Percentiles rank a stretch among this genome's conserved stretches.
Evolutionary conservation across 2,113 vertebrate species (phyloP).

Genomic region (Phyllostomus discolor): DNA sequence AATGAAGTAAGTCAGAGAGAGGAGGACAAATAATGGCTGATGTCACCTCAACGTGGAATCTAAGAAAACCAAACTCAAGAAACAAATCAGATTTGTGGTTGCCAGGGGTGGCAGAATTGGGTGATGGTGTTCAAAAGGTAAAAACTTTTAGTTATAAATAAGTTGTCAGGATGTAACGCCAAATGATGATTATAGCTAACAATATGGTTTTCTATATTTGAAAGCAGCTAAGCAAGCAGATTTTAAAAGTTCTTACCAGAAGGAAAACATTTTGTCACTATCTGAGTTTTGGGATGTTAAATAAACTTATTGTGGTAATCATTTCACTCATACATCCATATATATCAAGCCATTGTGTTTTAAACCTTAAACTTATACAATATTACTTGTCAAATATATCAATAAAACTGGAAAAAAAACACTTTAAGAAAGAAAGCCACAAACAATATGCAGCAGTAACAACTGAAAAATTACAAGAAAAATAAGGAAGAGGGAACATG

Average conservation of each 20-base stretch:
- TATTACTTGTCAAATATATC: neutral
- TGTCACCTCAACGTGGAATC: neutral
- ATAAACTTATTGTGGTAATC: neutral
- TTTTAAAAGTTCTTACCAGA: neutral
- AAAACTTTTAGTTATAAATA: neutral
- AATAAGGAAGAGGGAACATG: slow-evolving; percentile 75
- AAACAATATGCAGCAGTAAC: slow-evolving; percentile 76
- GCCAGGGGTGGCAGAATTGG: neutral
- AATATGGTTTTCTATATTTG: too few species aligned
- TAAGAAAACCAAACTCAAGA: neutral
- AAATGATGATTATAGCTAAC: too few species aligned
- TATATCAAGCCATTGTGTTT: neutral
- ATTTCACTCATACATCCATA: neutral
- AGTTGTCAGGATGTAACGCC: too few species aligned
- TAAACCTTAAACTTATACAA: neutral
- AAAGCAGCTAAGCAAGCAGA: too few species aligned
- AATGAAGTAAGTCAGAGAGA: too few species aligned
- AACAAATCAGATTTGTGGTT: neutral
- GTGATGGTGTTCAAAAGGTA: neutral
- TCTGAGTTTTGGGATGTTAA: neutral
- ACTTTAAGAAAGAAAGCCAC: slow-evolving; percentile 73
- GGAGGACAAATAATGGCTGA: neutral
- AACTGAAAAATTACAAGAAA: slow-evolving; percentile 91
- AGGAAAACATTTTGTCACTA: neutral
- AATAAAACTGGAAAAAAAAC: neutral